phyloP scores from a whole-genome alignment of 23 tunicate genomes.

The Pegea sp. region DNA sequence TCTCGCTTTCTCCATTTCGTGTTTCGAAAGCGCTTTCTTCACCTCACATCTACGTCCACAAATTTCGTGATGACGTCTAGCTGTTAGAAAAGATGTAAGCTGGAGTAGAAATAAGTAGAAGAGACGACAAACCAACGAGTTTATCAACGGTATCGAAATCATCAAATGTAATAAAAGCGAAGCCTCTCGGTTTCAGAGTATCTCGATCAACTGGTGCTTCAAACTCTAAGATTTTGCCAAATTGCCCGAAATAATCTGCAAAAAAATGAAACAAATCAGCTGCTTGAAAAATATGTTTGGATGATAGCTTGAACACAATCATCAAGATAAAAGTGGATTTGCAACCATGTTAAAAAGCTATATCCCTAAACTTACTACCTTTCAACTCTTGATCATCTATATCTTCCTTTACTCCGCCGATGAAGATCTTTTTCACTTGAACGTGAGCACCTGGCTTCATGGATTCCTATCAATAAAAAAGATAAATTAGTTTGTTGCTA shows the following conservation, averaged over 20 bases:
- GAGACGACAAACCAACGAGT: constrained; percentile 40
- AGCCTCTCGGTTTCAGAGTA: constrained; percentile 51
- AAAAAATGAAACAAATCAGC: too few relatives aligned
- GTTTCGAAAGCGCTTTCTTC: constrained; percentile 64
- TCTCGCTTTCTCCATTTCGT: constrained; percentile 80
- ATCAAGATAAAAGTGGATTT: not conserved
- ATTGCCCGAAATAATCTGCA: constrained; percentile 32
- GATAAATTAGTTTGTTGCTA: not conserved
- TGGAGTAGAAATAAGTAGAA: not conserved
- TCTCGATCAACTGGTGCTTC: constrained; percentile 45
- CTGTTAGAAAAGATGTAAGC: constrained; percentile 2
- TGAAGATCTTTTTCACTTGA: constrained; percentile 70
- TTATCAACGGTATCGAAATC: constrained; percentile 89
- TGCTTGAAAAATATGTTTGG: too few relatives aligned
- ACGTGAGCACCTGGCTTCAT: constrained; percentile 84
- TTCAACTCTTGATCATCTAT: constrained; percentile 30
- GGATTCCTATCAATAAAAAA: constrained; percentile 27
- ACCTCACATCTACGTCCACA: constrained; percentile 57
- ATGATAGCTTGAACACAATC: not conserved
- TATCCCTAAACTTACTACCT: constrained; percentile 8
- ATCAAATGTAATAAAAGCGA: constrained; percentile 71
- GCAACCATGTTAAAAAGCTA: too few relatives aligned
- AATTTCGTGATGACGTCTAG: constrained; percentile 26
- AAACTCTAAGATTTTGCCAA: constrained; percentile 28
- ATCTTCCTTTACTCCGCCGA: constrained; percentile 64